These are phyloP conservation scores for Drosophila bocki DNA, from an alignment of 1,140 invertebrate species.

Conservation along the genomic window DNA sequence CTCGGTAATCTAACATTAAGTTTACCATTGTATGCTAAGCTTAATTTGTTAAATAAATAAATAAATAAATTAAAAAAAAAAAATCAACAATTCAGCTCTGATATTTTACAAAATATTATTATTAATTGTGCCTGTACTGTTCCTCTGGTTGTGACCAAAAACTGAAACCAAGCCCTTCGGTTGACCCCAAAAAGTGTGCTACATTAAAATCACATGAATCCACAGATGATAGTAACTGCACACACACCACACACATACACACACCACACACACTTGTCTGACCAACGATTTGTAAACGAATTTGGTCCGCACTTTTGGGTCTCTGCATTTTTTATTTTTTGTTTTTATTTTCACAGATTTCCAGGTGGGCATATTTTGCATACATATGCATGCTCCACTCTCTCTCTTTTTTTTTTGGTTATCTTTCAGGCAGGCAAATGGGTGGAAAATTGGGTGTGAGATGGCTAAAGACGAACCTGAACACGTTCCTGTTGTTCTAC, in stretches of 20 bases:
- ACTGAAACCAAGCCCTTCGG: background rate
- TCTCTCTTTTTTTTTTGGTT: slow-evolving; percentile 18
- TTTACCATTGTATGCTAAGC: too few relatives aligned
- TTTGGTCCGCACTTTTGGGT: slow-evolving; percentile 37
- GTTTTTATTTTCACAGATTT: slow-evolving; percentile 11
- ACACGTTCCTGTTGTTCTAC: slow-evolving; percentile 50
- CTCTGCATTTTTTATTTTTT: slow-evolving; percentile 19
- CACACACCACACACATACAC: slow-evolving; percentile 10
- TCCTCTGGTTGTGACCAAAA: too few relatives aligned
- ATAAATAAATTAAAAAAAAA: too few relatives aligned
- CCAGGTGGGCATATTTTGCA: slow-evolving; percentile 68
- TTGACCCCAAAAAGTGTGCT: slow-evolving; percentile 12
- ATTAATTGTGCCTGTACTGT: background rate
- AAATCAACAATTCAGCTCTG: background rate
- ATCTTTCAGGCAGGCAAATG: slow-evolving; percentile 67
- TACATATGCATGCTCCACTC: slow-evolving; percentile 27
- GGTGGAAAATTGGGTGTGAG: slow-evolving; percentile 30
- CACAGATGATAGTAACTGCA: slow-evolving; percentile 10
- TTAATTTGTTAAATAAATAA: too few relatives aligned
- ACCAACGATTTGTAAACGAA: slow-evolving; percentile 46
- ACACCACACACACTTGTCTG: slow-evolving; percentile 14
- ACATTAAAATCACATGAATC: slow-evolving; percentile 36
- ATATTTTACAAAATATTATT: background rate
- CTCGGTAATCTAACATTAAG: too few relatives aligned
- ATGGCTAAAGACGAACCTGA: slow-evolving; percentile 49